These are phyloP conservation scores for Cheumatopsyche charites DNA, from an alignment of 1,140 invertebrate genomes.

Conservation along the genomic window DNA sequence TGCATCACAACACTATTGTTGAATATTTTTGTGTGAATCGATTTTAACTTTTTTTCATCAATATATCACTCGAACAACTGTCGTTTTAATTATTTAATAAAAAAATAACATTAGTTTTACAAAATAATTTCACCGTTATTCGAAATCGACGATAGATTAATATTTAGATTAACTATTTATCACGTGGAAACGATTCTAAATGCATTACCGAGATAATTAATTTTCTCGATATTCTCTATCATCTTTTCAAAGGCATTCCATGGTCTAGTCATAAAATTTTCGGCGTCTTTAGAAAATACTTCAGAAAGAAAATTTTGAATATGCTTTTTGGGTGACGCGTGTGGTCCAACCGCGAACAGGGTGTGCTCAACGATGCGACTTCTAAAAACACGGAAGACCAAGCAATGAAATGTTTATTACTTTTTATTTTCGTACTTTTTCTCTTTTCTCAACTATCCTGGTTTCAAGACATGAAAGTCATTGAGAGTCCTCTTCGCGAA, in stretches of 20 bases:
- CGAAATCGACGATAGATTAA: too few relatives aligned
- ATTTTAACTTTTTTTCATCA: neutral
- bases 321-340: slow-evolving; percentile 23
- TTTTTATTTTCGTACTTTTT: slow-evolving; percentile 6
- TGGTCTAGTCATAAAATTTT: slow-evolving; percentile 10
- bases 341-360: slow-evolving; percentile 24
- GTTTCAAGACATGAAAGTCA: too few relatives aligned
- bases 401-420: neutral
- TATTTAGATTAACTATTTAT: too few relatives aligned
- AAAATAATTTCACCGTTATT: too few relatives aligned
- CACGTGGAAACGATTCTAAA: too few relatives aligned
- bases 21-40: neutral
- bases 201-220: too few relatives aligned
- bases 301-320: slow-evolving; percentile 21
- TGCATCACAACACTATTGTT: slow-evolving; percentile 20
- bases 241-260: slow-evolving; percentile 13
- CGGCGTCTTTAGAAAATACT: slow-evolving; percentile 13
- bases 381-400: slow-evolving; percentile 15
- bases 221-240: neutral
- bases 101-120: too few relatives aligned
- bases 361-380: slow-evolving; percentile 3
- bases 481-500: neutral
- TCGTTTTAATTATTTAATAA: neutral
- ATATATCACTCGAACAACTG: neutral
- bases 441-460: neutral